Conservation (phyloP, 2,888 invertebrate genomes). For the Drosophila buzzatii region DNA sequence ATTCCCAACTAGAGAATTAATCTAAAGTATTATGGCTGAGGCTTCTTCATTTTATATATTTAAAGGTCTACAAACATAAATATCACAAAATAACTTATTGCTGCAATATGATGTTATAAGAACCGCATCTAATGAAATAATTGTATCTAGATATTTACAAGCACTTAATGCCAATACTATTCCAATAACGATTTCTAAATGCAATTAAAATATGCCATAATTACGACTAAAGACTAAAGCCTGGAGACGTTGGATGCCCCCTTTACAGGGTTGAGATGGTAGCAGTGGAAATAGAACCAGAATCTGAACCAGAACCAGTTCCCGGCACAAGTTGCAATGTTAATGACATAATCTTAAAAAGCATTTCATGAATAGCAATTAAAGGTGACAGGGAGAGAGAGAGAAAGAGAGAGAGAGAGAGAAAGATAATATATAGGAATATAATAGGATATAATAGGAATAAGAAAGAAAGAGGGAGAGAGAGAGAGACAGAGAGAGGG, state of each 20-base stretch:
- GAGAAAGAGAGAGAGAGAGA: background rate
- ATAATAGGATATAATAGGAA: no score
- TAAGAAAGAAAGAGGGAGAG: background rate
- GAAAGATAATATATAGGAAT: no score
- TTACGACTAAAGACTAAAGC: constrained; percentile 44
- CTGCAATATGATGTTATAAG: background rate
- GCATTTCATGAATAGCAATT: constrained; percentile 71
- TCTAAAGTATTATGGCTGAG: background rate
- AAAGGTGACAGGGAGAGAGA: background rate
- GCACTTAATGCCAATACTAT: constrained; percentile 72
- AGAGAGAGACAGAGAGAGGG: background rate
- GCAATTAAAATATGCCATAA: constrained; percentile 77
- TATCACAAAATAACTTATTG: background rate
- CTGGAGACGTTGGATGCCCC: constrained; percentile 24
- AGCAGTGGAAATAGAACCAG: constrained; percentile 3
- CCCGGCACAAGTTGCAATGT: constrained; percentile 70
- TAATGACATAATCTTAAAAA: constrained; percentile 77
- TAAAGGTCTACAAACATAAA: background rate
- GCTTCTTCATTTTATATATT: background rate
- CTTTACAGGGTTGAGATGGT: constrained; percentile 2
- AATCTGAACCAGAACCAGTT: constrained; percentile 29
- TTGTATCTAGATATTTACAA: constrained; percentile 72
- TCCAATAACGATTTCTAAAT: constrained; percentile 58
- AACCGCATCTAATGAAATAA: constrained; percentile 68
- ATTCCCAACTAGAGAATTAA: background rate